Evolutionary conservation across 2,888 invertebrate species (phyloP).

Genomic region (Nomada flava): DNA sequence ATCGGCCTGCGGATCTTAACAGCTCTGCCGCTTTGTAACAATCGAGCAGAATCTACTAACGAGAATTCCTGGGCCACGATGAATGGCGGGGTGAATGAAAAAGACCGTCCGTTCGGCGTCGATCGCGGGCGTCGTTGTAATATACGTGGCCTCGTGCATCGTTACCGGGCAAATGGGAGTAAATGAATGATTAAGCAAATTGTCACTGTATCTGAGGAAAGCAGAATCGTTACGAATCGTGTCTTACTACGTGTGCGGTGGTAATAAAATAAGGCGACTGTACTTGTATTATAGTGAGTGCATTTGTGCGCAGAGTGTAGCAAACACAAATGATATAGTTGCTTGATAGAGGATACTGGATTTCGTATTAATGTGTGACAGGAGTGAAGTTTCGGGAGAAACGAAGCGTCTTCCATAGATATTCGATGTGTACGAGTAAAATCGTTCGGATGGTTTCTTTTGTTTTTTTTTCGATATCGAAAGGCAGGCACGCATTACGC

Average conservation of each 20-base stretch:
- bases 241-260: slow-evolving; percentile 23
- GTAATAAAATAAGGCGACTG: slow-evolving; percentile 22
- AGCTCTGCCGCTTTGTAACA: slow-evolving; percentile 35
- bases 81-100: slow-evolving; percentile 30
- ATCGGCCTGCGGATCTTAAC: slow-evolving; percentile 30
- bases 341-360: slow-evolving; percentile 1
- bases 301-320: slow-evolving; percentile 30
- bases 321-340: background rate
- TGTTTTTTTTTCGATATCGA: slow-evolving; percentile 21
- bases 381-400: slow-evolving; percentile 47
- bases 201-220: slow-evolving; percentile 1
- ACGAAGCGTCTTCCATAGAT: slow-evolving; percentile 58
- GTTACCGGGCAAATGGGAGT: slow-evolving; percentile 1
- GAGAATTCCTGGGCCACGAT: slow-evolving; percentile 35
- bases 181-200: slow-evolving; percentile 7
- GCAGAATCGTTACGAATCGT: slow-evolving; percentile 2
- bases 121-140: slow-evolving; percentile 34
- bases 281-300: slow-evolving; percentile 39
- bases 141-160: slow-evolving; percentile 13
- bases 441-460: slow-evolving; percentile 30
- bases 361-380: slow-evolving; percentile 44
- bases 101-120: slow-evolving; percentile 32
- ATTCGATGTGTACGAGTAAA: slow-evolving; percentile 38
- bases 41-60: slow-evolving; percentile 38
- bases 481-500: slow-evolving; percentile 41